These are phyloP conservation scores for Subacronicta megacephala DNA, from an alignment of 2,888 invertebrate species.

Conservation along the genomic window DNA sequence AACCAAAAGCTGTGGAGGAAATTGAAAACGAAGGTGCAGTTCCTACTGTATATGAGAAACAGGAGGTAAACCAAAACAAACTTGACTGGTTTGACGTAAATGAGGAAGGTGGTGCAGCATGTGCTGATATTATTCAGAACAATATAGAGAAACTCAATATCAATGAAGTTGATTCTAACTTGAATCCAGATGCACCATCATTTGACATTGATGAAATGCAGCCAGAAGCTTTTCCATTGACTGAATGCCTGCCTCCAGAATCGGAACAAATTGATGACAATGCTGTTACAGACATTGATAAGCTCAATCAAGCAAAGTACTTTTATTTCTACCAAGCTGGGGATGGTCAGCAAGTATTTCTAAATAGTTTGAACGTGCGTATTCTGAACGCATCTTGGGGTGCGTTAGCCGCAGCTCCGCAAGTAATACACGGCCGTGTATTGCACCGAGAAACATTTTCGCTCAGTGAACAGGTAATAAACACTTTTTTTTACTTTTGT, in stretches of 20 bases:
- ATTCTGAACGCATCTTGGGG: slow-evolving; percentile 97
- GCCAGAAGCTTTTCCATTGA: slow-evolving; percentile 73
- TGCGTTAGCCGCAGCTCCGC: slow-evolving; percentile 94
- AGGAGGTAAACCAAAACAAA: slow-evolving; percentile 72
- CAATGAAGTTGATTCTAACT: slow-evolving; percentile 62
- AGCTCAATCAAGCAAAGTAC: slow-evolving; percentile 88
- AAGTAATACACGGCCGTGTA: slow-evolving; percentile 92
- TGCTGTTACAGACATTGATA: slow-evolving; percentile 74
- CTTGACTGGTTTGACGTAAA: slow-evolving; percentile 83
- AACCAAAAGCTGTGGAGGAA: slow-evolving; percentile 60
- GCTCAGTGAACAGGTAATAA: slow-evolving; percentile 91
- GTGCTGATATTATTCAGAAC: slow-evolving; percentile 68
- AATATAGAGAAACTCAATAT: slow-evolving; percentile 69
- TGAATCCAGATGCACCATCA: slow-evolving; percentile 78
- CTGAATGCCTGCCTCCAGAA: slow-evolving; percentile 61
- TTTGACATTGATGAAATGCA: slow-evolving; percentile 69
- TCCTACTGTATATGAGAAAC: slow-evolving; percentile 74
- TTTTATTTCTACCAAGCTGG: slow-evolving; percentile 96
- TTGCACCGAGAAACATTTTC: slow-evolving; percentile 96
- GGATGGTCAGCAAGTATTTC: slow-evolving; percentile 97
- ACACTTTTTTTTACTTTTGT: no score
- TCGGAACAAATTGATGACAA: slow-evolving; percentile 62
- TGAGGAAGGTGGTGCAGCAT: slow-evolving; percentile 80
- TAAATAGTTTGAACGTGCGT: slow-evolving; percentile 96
- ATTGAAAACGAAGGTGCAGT: slow-evolving; percentile 53